Percentiles rank a stretch among this genome's conserved stretches.
These are phyloP conservation scores for Procambarus virginalis DNA, from an alignment of 1,140 invertebrate species.

Conservation along the genomic window DNA sequence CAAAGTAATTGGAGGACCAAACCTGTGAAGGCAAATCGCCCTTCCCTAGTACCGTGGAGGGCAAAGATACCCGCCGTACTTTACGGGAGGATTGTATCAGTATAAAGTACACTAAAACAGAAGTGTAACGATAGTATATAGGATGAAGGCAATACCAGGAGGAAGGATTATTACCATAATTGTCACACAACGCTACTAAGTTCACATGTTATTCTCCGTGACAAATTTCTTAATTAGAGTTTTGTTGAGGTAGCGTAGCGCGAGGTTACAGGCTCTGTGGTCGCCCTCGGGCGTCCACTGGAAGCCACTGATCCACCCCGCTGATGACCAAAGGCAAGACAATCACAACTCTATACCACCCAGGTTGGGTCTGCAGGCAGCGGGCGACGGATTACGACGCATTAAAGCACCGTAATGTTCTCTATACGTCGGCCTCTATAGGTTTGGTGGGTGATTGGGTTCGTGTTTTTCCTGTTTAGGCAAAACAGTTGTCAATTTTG, in stretches of 20 bases:
- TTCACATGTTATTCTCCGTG: not conserved
- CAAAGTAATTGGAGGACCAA: not conserved
- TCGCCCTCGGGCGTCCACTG: not conserved
- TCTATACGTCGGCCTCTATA: no score
- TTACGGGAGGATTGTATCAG: not conserved
- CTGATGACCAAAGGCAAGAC: not conserved
- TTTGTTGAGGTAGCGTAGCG: not conserved
- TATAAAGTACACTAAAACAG: not conserved
- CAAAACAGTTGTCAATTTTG: no score
- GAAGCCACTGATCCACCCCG: not conserved
- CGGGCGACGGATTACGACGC: no score
- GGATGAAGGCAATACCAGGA: not conserved
- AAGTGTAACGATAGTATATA: not conserved
- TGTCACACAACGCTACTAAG: not conserved
- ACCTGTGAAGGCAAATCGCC: not conserved
- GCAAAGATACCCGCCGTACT: not conserved
- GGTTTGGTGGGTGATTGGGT: no score
- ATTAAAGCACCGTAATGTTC: no score
- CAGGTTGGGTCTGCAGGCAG: not conserved
- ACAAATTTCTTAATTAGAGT: constrained; percentile 2
- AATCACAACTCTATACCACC: not conserved
- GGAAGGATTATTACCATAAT: not conserved
- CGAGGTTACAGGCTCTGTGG: not conserved
- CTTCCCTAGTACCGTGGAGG: not conserved
- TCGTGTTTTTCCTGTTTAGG: no score